These are phyloP conservation scores for Euthynnus affinis DNA, from an alignment of 2,797 vertebrate genomes.

Conservation along the genomic window DNA sequence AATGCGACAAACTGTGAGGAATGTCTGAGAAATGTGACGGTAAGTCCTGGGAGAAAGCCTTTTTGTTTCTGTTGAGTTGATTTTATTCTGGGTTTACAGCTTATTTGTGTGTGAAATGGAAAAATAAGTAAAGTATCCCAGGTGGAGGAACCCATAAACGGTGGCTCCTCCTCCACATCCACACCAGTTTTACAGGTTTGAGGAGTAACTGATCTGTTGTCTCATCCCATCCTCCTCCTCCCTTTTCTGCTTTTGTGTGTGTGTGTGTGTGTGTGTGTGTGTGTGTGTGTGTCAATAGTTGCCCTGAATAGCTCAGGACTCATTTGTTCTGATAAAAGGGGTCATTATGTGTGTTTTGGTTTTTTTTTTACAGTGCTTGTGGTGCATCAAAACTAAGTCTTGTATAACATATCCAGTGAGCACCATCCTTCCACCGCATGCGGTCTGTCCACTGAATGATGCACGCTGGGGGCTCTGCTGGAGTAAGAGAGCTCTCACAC, in stretches of 20 bases:
- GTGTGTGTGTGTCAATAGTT: background rate
- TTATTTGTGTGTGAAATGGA: conserved; percentile 23
- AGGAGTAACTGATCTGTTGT: conserved; percentile 53
- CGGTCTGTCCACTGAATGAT: conserved; percentile 89
- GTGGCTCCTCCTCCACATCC: conserved; percentile 36
- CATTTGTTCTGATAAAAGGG: conserved; percentile 15
- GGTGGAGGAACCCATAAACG: conserved; percentile 16
- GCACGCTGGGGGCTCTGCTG: conserved; percentile 97
- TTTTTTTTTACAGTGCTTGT: conserved; percentile 89
- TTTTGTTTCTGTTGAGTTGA: background rate
- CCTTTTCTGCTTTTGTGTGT: conserved; percentile 22
- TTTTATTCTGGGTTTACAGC: background rate
- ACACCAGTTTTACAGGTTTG: conserved; percentile 82
- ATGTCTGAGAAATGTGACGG: conserved; percentile 91
- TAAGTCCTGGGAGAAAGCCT: conserved; percentile 76
- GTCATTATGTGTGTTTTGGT: background rate
- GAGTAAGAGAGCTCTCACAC: conserved; percentile 86
- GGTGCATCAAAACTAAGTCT: conserved; percentile 88
- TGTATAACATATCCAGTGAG: conserved; percentile 91
- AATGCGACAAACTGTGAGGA: conserved; percentile 89
- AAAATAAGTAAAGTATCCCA: background rate
- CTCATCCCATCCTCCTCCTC: background rate
- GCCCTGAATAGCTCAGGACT: background rate
- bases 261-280: no score
- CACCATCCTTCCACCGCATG: conserved; percentile 88